A percentile compares a stretch with the other conserved stretches of the same genome.
Evolutionary conservation across 1,140 invertebrate genomes (phyloP).

Genomic region (Drosophila elegans): DNA sequence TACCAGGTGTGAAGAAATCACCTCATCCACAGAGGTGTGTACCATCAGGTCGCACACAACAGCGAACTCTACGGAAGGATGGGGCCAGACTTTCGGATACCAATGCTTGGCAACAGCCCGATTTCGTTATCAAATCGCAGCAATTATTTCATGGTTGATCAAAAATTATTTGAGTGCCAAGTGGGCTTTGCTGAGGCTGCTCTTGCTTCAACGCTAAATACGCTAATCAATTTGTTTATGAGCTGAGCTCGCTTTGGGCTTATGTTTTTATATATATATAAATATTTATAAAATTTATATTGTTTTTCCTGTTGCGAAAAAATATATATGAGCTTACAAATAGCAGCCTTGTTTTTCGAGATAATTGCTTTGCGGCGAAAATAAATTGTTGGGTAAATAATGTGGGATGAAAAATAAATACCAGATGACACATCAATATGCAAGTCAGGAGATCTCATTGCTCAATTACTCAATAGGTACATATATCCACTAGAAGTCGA

Average conservation of each 20-base stretch:
- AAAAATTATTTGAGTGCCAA: constrained; percentile 37
- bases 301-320: constrained; percentile 39
- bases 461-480: constrained; percentile 29
- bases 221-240: constrained; percentile 82
- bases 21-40: constrained; percentile 36
- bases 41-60: constrained; percentile 63
- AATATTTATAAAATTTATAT: constrained; percentile 40
- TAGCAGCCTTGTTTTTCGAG: constrained; percentile 25
- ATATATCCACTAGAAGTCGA: constrained; percentile 22
- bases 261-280: constrained; percentile 45
- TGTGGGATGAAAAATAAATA: constrained; percentile 30
- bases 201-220: constrained; percentile 63
- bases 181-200: constrained; percentile 38
- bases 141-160: constrained; percentile 35
- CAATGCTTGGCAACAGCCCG: constrained; percentile 52
- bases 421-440: constrained; percentile 45
- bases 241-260: constrained; percentile 53
- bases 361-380: constrained; percentile 47
- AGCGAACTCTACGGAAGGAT: constrained; percentile 59
- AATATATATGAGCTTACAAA: constrained; percentile 48
- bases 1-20: constrained; percentile 63
- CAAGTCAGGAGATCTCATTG: constrained; percentile 26
- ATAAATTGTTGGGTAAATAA: constrained; percentile 49
- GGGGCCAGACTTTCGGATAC: constrained; percentile 27
- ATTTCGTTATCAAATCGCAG: constrained; percentile 15